phyloP scores from a whole-genome alignment of 30 jellyfish, hydroid and myxozoan species.

The Clytia hemisphaerica region DNA sequence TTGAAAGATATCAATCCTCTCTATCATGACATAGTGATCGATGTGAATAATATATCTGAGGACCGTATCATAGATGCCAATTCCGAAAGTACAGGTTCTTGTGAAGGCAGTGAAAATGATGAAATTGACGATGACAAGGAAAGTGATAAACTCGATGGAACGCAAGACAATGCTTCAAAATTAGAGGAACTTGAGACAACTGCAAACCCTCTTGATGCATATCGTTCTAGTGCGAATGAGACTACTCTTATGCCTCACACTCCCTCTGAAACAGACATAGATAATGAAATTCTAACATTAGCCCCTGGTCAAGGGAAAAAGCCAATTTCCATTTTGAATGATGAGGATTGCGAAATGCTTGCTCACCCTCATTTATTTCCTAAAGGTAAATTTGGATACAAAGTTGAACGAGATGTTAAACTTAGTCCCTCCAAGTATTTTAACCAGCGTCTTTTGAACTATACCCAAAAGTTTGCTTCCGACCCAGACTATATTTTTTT shows the following conservation, averaged over 20 bases:
- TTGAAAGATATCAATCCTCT: background rate
- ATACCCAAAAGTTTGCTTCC: background rate
- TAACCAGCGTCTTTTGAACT: slow-evolving; percentile 2
- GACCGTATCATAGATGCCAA: too few species aligned
- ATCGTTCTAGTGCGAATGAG: background rate
- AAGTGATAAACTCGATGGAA: background rate
- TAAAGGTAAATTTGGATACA: slow-evolving; percentile 8
- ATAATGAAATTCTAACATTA: background rate
- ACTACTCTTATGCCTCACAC: too few species aligned
- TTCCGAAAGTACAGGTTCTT: too few species aligned
- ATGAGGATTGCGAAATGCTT: slow-evolving; percentile 2
- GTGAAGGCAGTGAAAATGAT: too few species aligned
- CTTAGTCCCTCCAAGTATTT: slow-evolving; percentile 5
- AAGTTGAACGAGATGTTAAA: background rate
- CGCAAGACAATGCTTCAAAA: too few species aligned
- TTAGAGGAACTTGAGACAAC: too few species aligned
- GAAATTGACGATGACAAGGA: too few species aligned
- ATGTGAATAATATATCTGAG: background rate
- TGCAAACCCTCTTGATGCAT: background rate
- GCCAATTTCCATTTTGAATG: background rate
- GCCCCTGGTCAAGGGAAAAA: background rate
- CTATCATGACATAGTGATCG: slow-evolving; percentile 8
- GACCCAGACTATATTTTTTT: too few species aligned
- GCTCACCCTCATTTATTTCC: slow-evolving; percentile 4
- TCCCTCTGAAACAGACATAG: too few species aligned